Evolutionary conservation across 1,140 invertebrate species (phyloP), one percentile per base, ranked within the genome.

Genomic region (Diabrotica virgifera): DNA sequence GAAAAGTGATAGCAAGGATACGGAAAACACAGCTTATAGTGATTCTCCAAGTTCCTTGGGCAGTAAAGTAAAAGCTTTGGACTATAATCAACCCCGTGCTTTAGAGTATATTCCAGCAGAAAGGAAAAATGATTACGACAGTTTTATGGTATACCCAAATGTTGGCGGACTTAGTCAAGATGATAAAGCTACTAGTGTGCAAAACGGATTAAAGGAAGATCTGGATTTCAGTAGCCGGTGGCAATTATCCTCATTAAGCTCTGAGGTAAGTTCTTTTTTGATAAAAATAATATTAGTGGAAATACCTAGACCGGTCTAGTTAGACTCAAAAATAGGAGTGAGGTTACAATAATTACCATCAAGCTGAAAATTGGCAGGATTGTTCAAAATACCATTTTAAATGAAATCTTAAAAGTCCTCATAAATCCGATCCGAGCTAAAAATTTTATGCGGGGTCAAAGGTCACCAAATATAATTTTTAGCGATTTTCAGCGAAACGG

Each of bases 1-100:
- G 8, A 46, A 46, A 46, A 46, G 40, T 46, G 8, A 8, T 3
- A 46, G 40, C n/a, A 8, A 46, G n/a, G 40, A 46, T n/a, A 46
- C n/a, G 8, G 40, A 5, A n/a, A 6, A 46, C 40, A 46, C 40
- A 46, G 5, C 40, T 24, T 24, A 24, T 24, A 24, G 24, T 24
- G 24, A 24, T 24, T 24, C 24, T 24, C 24, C 1, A 24, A 24
- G 24, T 24, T 24, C 24, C 24, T 24, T 24, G 4, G 2, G 55
- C 24, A 8, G 58, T 24, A 59, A 50, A 59, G 24, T 13, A 62
- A 60, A 51, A 52, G 36, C 40, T 46, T 46, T 46, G 40, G 40
- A n/a, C 4, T 46, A 46, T 46, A 46, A 46, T 46, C 8, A n/a
- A 8, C 2, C n/a, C 6, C 40, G 40, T 10, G 40, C 40, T 8